Evolutionary conservation across 2,113 vertebrate genomes (phyloP), one percentile per base, ranked within the genome.

Genomic region (Solea senegalensis): DNA sequence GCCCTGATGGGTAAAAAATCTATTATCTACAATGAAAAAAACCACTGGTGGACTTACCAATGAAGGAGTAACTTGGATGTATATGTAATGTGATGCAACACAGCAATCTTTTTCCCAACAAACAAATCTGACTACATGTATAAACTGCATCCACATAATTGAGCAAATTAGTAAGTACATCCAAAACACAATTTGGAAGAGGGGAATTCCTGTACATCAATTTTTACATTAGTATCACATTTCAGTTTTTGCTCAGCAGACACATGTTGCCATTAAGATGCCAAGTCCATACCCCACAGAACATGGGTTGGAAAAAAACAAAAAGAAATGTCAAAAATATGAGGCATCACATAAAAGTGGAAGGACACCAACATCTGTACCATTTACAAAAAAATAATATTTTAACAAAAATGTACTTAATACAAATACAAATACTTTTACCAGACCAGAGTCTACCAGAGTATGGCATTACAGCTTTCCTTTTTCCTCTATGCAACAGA

Each of bases 91-190:
- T 63, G 72, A 72, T 76, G 40, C 9, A 78, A 83, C 64, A 76
- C 13, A 59, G 5, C 43, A 28, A 28, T 56, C 65, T 61, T 69
- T 72, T 65, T 9, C 28, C 39, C 66, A 56, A 84, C 69, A 82
- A 86, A 86, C 76, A 86, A 63, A 45, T 83, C 56, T 61, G 63
- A 66, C 63, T 65, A 81, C 80, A 79, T 60, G 70, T 80, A 82
- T 86, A 85, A 83, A 86, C 91, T 69, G 67, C 64, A 77, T 87
- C 69, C 43, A 85, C 57, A 71, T 14, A 80, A 84, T 41, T 71
- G 77, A 65, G 80, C 48, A 80, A 68, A 73, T 80, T 57, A 72
- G 57, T 53, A 72, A 75, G 65, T 72, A 67, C 53, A 76, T 65
- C 58, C 14, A 50, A 61, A 63, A 77, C 53, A 80, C 59, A 83